These are phyloP conservation scores for Calliphora vicina DNA, from an alignment of 1,140 invertebrate species.

Conservation along the genomic window DNA sequence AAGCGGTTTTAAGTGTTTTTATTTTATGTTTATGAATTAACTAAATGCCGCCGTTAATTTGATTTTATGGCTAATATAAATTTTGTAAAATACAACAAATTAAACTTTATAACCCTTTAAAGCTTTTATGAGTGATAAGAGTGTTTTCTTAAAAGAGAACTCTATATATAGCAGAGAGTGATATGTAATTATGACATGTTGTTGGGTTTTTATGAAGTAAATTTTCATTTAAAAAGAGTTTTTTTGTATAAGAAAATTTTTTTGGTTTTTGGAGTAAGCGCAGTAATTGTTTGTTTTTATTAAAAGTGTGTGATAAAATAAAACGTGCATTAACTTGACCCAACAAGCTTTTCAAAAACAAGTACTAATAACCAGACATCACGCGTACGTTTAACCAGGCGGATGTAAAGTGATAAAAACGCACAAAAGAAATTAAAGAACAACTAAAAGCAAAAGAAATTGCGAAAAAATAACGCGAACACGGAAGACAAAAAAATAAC, in stretches of 20 bases:
- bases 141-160: too few relatives aligned
- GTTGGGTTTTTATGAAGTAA: background rate
- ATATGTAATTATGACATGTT: background rate
- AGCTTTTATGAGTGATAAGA: conserved; percentile 26
- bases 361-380: conserved; percentile 1
- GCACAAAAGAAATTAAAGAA: background rate
- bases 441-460: background rate
- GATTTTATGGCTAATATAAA: too few relatives aligned
- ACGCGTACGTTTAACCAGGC: conserved; percentile 27
- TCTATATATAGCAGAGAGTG: background rate
- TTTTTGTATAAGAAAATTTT: background rate
- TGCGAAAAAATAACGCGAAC: background rate
- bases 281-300: conserved; percentile 1
- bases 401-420: conserved; percentile 21
- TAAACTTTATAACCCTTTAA: conserved; percentile 7
- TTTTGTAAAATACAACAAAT: too few relatives aligned
- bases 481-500: too few relatives aligned
- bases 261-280: background rate
- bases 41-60: conserved; percentile 19
- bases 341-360: conserved; percentile 2
- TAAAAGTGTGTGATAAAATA: too few relatives aligned
- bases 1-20: background rate
- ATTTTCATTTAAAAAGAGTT: background rate
- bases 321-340: conserved; percentile 16
- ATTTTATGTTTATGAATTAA: background rate